Conservation (phyloP, 2,888 invertebrate species). For the Pseudococcus longispinus region DNA sequence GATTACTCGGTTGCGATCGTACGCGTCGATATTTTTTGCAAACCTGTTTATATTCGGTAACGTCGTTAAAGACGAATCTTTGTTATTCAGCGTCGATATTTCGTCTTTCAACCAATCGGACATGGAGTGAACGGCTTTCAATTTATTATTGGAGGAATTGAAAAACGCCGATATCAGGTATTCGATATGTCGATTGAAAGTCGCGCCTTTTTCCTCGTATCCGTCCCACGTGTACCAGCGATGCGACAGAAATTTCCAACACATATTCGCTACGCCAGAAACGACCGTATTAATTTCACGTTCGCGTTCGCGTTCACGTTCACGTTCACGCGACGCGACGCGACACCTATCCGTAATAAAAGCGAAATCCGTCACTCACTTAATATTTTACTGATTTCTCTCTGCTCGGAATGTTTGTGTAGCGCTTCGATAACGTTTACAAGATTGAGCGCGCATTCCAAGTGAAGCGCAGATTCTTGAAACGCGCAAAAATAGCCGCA, state of each 20-base stretch:
- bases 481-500: constrained; percentile 64
- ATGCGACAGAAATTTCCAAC: constrained; percentile 69
- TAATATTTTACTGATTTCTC: constrained; percentile 53
- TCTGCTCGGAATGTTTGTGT: constrained; percentile 64
- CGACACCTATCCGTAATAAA: neutral
- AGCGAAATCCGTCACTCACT: neutral
- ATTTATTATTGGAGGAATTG: constrained; percentile 65
- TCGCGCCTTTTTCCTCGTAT: constrained; percentile 70
- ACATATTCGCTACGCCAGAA: constrained; percentile 62
- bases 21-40: too few species aligned
- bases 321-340: neutral
- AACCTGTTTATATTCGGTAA: constrained; percentile 61
- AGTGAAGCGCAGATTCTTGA: constrained; percentile 66
- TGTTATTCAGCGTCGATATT: constrained; percentile 62
- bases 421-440: constrained; percentile 67
- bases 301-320: neutral
- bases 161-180: constrained; percentile 72
- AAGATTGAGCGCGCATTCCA: constrained; percentile 68
- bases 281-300: neutral
- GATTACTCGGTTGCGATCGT: too few species aligned
- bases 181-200: constrained; percentile 71
- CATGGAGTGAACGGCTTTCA: constrained; percentile 60
- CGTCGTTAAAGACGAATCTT: constrained; percentile 60
- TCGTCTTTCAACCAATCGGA: constrained; percentile 63
- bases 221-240: constrained; percentile 76